Evolutionary conservation across 1,140 invertebrate species (phyloP).

Genomic region (Zaprionus kolodkinae): DNA sequence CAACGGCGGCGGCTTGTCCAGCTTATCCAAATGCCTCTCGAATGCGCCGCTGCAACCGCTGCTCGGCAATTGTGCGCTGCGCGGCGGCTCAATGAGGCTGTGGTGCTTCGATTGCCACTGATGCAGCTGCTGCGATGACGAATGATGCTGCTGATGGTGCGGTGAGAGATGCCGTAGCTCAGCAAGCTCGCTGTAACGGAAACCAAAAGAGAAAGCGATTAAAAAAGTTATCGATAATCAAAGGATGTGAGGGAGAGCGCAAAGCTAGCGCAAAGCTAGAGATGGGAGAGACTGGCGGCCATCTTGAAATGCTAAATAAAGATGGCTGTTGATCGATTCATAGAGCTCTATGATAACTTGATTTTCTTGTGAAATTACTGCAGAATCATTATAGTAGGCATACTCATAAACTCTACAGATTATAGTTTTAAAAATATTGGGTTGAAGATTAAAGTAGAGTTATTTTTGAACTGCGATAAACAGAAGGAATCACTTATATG

Average conservation of each 20-base stretch:
- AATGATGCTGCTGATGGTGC: slow-evolving; percentile 51
- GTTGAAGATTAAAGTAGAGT: too few relatives aligned
- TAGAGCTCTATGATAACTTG: too few relatives aligned
- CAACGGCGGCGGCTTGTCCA: slow-evolving; percentile 91
- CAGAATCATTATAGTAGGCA: too few relatives aligned
- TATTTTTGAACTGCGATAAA: too few relatives aligned
- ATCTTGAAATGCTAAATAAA: too few relatives aligned
- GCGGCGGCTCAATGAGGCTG: slow-evolving; percentile 75
- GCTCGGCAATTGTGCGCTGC: slow-evolving; percentile 44
- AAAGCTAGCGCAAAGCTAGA: neutral
- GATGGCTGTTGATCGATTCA: too few relatives aligned
- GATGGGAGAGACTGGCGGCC: neutral
- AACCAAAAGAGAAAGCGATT: neutral
- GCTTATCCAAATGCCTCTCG: slow-evolving; percentile 86
- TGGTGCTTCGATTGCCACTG: slow-evolving; percentile 76
- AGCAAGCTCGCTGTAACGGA: slow-evolving; percentile 56
- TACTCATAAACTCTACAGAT: too few relatives aligned
- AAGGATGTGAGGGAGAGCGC: slow-evolving; percentile 16
- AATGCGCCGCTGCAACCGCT: slow-evolving; percentile 58
- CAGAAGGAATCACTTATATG: too few relatives aligned
- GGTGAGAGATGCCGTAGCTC: slow-evolving; percentile 63
- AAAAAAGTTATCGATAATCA: slow-evolving; percentile 15
- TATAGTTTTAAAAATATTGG: too few relatives aligned
- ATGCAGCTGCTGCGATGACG: slow-evolving; percentile 52
- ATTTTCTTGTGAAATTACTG: too few relatives aligned